Conservation (phyloP, 2,888 invertebrate genomes). For the Euclidia mi region DNA sequence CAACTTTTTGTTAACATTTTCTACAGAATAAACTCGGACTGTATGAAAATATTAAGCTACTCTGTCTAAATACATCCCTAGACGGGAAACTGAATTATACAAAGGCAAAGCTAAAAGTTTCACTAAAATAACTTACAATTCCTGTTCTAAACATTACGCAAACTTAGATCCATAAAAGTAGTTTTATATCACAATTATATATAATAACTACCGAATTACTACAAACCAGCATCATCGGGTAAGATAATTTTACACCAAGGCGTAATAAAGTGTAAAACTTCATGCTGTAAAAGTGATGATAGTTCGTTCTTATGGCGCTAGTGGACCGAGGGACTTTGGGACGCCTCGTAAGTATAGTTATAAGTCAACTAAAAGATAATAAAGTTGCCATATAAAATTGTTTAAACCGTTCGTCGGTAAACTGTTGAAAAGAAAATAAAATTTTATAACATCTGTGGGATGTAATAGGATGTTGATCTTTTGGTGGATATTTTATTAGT, state of each 20-base stretch:
- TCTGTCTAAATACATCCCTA: too few species aligned
- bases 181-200: constrained; percentile 17
- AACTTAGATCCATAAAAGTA: constrained; percentile 12
- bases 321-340: constrained; percentile 15
- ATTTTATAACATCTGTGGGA: not conserved
- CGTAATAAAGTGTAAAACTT: constrained; percentile 20
- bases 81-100: too few species aligned
- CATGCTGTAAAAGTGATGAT: constrained; percentile 12
- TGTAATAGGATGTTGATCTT: too few species aligned
- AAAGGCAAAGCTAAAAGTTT: too few species aligned
- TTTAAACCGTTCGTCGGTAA: not conserved
- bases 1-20: too few species aligned
- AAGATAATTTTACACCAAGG: constrained; percentile 19
- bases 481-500: too few species aligned
- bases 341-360: constrained; percentile 2
- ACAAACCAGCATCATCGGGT: constrained; percentile 4
- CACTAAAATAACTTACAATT: too few species aligned
- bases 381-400: constrained; percentile 2
- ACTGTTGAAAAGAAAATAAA: not conserved
- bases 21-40: too few species aligned
- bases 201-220: constrained; percentile 11
- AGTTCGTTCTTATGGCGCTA: constrained; percentile 19
- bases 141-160: not conserved
- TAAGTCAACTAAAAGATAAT: constrained; percentile 10
- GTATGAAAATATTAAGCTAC: too few species aligned